phyloP scores from a whole-genome alignment of 2,888 invertebrate genomes.

The Argyresthia goedartella region DNA sequence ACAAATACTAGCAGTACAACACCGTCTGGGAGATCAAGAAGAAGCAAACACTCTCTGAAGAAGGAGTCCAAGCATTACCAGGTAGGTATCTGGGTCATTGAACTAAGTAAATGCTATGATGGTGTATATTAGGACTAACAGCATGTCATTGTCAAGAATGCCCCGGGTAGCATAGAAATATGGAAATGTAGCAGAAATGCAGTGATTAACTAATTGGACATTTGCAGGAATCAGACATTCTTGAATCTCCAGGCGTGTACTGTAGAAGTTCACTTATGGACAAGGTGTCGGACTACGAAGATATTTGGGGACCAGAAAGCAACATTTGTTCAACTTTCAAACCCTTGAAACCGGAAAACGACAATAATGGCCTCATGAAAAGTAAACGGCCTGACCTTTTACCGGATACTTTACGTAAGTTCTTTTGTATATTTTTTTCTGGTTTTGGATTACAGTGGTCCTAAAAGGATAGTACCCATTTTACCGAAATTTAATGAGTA shows the following conservation, averaged over 20 bases:
- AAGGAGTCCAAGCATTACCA: slow-evolving; percentile 81
- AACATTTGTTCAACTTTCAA: slow-evolving; percentile 61
- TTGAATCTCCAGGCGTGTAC: slow-evolving; percentile 86
- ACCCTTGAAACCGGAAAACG: slow-evolving; percentile 50
- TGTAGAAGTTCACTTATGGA: slow-evolving; percentile 90
- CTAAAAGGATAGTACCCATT: too few species aligned
- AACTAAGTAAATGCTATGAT: not conserved
- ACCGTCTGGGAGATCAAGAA: slow-evolving; percentile 68
- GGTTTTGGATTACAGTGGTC: not conserved
- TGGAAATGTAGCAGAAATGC: not conserved
- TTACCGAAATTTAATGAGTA: too few species aligned
- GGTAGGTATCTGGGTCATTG: slow-evolving; percentile 39
- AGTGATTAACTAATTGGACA: not conserved
- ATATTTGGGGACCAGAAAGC: slow-evolving; percentile 86
- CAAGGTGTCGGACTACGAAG: slow-evolving; percentile 95
- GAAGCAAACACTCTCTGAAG: slow-evolving; percentile 70
- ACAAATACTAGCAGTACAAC: slow-evolving; percentile 65
- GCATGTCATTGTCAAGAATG: slow-evolving; percentile 20
- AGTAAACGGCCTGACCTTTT: slow-evolving; percentile 72
- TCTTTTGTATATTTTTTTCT: not conserved
- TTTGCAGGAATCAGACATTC: slow-evolving; percentile 82
- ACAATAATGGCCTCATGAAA: slow-evolving; percentile 61
- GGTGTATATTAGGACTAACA: slow-evolving; percentile 29
- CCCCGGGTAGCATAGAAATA: not conserved
- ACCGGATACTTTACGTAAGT: slow-evolving; percentile 71